Percentiles rank a stretch among this genome's conserved stretches.
phyloP scores from a whole-genome alignment of 2,888 invertebrate genomes.

The Cataglyphis rosenhaueri region DNA sequence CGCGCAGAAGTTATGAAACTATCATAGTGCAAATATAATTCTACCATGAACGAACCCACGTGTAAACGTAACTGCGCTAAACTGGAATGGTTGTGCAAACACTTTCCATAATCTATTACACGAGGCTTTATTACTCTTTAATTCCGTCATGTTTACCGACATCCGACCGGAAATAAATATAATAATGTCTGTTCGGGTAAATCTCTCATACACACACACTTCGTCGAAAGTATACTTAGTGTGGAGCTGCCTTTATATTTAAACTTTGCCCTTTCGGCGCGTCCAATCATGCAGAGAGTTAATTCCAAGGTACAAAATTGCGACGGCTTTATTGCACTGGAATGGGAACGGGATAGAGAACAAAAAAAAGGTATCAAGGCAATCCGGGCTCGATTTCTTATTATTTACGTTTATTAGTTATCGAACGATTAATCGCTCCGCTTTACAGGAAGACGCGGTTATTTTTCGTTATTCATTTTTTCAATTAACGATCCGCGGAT shows the following conservation, averaged over 20 bases:
- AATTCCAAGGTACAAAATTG: conserved; percentile 41
- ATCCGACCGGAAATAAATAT: conserved; percentile 3
- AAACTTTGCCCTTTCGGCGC: conserved; percentile 45
- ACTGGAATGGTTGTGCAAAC: neutral
- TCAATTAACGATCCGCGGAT: conserved; percentile 58
- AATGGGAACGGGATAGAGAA: conserved; percentile 11
- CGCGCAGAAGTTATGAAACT: neutral
- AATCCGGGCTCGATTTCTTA: conserved; percentile 21
- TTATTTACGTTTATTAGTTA: conserved; percentile 37
- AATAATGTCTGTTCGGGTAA: neutral
- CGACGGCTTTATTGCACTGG: conserved; percentile 38
- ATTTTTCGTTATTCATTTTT: conserved; percentile 55
- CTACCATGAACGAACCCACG: neutral
- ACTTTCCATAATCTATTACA: neutral
- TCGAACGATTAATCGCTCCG: conserved; percentile 33
- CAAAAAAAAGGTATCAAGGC: neutral
- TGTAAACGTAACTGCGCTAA: neutral
- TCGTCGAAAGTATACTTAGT: conserved; percentile 8
- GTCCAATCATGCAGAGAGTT: conserved; percentile 41
- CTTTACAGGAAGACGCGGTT: neutral
- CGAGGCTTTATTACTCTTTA: neutral
- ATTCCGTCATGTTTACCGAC: conserved; percentile 1
- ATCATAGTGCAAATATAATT: neutral
- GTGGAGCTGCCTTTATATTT: conserved; percentile 38
- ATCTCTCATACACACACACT: neutral